Percentiles rank a stretch among this genome's conserved stretches.
These are phyloP conservation scores for Psittacula derbiana DNA, from an alignment of 2,797 vertebrate species.

Conservation along the genomic window DNA sequence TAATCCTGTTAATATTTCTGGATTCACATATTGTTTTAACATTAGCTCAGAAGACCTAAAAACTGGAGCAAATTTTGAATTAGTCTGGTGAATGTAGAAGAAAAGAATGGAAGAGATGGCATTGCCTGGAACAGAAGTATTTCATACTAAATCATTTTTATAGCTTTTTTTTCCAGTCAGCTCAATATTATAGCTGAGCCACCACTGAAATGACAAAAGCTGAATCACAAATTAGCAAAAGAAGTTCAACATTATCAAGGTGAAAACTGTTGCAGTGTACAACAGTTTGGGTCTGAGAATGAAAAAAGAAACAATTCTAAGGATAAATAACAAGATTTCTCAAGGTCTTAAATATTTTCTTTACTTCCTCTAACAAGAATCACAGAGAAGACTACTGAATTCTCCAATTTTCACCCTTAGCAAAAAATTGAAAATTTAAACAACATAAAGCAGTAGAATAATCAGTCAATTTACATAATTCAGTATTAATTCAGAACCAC, in stretches of 20 bases:
- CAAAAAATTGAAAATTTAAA: background rate
- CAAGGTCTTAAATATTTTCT: background rate
- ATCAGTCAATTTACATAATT: background rate
- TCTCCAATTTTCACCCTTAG: background rate
- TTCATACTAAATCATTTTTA: slow-evolving; percentile 9
- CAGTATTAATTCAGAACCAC: background rate
- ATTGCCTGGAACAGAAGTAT: background rate
- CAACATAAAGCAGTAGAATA: background rate
- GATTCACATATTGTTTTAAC: background rate
- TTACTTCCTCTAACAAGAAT: background rate
- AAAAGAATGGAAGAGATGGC: background rate
- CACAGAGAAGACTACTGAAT: background rate
- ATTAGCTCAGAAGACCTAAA: background rate
- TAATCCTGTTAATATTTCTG: background rate
- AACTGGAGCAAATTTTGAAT: background rate
- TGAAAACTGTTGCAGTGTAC: background rate
- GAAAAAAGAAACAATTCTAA: background rate
- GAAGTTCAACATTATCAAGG: fast-evolving
- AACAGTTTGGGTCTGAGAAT: background rate
- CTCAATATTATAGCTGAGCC: background rate
- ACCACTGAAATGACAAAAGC: slow-evolving; percentile 3
- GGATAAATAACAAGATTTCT: background rate
- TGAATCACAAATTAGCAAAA: slow-evolving; percentile 18
- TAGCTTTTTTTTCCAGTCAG: background rate
- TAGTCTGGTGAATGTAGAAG: background rate